Evolutionary conservation across 2,888 invertebrate species (phyloP).

Genomic region (Mythimna pallens): DNA sequence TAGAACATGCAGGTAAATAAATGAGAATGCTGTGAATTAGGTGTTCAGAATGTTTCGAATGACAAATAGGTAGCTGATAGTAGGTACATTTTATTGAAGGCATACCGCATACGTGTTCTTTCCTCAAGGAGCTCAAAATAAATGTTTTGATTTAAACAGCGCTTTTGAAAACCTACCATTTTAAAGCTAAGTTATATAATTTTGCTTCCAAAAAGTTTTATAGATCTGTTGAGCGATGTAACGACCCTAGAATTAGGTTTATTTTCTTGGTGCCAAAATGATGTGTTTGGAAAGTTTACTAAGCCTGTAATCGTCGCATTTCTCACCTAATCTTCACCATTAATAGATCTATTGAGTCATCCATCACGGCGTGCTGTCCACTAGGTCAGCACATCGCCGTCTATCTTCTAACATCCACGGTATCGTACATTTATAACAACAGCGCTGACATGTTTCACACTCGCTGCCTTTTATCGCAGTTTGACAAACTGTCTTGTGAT

Average conservation of each 20-base stretch:
- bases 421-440: slow-evolving; percentile 32
- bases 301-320: slow-evolving; percentile 2
- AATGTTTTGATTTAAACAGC: neutral
- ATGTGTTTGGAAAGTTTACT: neutral
- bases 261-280: neutral
- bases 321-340: slow-evolving; percentile 13
- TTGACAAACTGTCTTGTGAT: slow-evolving; percentile 11
- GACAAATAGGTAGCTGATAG: neutral
- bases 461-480: slow-evolving; percentile 21
- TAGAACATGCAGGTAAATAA: slow-evolving; percentile 2
- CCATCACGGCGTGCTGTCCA: neutral
- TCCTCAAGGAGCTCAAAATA: neutral
- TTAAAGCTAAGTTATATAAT: neutral
- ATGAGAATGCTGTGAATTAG: slow-evolving; percentile 4
- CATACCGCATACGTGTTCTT: neutral
- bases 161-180: neutral
- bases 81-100: neutral
- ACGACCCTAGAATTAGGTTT: neutral
- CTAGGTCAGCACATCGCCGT: neutral
- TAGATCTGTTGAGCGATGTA: neutral
- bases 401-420: neutral
- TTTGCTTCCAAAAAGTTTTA: neutral
- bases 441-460: slow-evolving; percentile 32
- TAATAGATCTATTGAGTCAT: slow-evolving; percentile 10
- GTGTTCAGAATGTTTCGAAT: neutral